phyloP scores from a whole-genome alignment of 2,888 invertebrate genomes.

The Thumatha senex region DNA sequence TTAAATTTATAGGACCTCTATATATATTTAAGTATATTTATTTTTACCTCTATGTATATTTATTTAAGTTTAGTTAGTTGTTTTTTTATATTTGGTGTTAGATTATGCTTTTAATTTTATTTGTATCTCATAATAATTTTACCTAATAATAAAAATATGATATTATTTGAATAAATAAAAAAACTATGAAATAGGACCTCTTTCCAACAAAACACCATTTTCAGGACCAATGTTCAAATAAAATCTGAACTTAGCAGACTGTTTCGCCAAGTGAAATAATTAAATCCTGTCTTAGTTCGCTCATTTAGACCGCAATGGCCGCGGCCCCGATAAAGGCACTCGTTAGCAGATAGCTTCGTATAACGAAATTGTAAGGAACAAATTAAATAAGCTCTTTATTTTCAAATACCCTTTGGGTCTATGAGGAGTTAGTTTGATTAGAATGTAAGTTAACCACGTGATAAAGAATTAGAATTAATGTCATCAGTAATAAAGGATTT shows the following conservation, averaged over 20 bases:
- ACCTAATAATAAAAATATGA: no score
- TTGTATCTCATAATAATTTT: no score
- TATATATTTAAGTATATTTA: no score
- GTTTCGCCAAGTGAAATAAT: conserved; percentile 11
- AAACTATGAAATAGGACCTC: no score
- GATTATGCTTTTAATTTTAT: no score
- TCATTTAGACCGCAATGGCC: conserved; percentile 9
- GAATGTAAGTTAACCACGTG: background rate
- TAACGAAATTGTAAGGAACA: conserved; percentile 6
- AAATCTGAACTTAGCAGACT: conserved; percentile 6
- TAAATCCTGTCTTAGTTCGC: conserved; percentile 11
- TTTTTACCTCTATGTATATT: no score
- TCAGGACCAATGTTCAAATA: conserved; percentile 10
- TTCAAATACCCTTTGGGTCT: background rate
- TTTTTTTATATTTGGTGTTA: no score
- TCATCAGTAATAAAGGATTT: no score
- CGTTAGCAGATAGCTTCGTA: conserved; percentile 8
- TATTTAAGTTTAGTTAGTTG: no score
- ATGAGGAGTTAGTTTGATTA: conserved; percentile 7
- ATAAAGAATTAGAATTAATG: background rate
- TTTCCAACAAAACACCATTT: background rate
- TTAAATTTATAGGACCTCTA: no score
- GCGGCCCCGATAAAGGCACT: conserved; percentile 2
- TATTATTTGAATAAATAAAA: no score
- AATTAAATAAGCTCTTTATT: conserved; percentile 4